Conservation (phyloP, 2,113 vertebrate species). For the Cercopithecus mona region DNA sequence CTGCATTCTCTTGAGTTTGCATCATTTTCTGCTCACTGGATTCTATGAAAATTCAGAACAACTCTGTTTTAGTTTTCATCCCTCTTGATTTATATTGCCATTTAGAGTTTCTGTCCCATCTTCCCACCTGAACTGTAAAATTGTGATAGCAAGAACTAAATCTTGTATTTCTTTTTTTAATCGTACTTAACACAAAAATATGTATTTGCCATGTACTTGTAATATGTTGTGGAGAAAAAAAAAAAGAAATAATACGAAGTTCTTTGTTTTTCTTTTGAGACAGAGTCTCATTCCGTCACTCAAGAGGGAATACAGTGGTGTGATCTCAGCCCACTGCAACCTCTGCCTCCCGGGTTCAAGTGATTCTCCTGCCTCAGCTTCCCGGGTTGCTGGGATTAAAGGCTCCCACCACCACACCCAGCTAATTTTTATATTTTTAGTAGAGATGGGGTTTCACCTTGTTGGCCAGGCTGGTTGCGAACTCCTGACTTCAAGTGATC, state of each 20-base stretch:
- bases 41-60: neutral
- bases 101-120: neutral
- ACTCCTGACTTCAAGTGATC: too few species aligned
- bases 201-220: neutral
- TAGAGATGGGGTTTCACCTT: too few species aligned
- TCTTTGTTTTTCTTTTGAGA: too few species aligned
- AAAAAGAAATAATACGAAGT: neutral
- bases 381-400: too few species aligned
- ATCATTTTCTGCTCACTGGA: neutral
- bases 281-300: too few species aligned
- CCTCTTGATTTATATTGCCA: neutral
- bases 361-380: too few species aligned
- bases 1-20: neutral
- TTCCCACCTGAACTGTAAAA: neutral
- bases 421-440: too few species aligned
- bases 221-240: neutral
- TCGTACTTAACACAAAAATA: neutral
- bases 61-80: neutral
- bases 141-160: neutral
- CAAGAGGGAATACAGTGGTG: too few species aligned
- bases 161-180: neutral
- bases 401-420: too few species aligned
- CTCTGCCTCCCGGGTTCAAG: too few species aligned
- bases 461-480: too few species aligned
- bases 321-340: too few species aligned